phyloP scores from a whole-genome alignment of 2,797 vertebrate species.

The Mycteria americana region DNA sequence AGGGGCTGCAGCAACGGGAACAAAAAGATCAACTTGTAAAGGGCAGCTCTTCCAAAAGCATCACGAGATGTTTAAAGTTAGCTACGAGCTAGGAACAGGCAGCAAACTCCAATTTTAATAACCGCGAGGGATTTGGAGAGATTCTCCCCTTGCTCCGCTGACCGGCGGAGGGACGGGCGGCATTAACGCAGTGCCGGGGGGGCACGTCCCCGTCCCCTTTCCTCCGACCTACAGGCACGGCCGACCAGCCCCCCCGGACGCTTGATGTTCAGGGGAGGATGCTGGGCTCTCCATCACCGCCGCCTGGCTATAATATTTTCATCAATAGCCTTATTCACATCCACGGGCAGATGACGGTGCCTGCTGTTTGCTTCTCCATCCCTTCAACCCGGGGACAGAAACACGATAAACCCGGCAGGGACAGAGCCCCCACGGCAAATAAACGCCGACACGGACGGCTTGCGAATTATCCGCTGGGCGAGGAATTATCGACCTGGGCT shows the following conservation, averaged over 20 bases:
- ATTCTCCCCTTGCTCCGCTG: background rate
- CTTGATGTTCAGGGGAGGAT: background rate
- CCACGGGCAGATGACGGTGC: background rate
- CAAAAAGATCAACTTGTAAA: background rate
- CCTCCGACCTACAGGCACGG: rapidly evolving
- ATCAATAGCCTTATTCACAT: background rate
- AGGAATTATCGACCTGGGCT: background rate
- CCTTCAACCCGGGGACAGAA: background rate
- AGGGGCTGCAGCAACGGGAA: background rate
- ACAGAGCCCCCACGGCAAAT: rapidly evolving
- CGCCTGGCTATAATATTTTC: background rate
- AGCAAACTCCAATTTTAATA: background rate
- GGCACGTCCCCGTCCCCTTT: background rate
- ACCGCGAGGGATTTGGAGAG: background rate
- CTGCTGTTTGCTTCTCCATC: background rate
- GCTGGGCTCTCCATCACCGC: background rate
- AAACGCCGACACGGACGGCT: rapidly evolving
- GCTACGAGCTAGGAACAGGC: background rate
- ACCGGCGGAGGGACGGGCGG: rapidly evolving
- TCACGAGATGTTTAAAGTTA: background rate
- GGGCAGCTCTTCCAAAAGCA: background rate
- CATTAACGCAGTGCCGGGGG: rapidly evolving
- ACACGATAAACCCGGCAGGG: rapidly evolving
- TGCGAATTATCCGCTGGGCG: rapidly evolving
- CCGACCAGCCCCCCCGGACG: rapidly evolving